A percentile compares a stretch with the other conserved stretches of the same genome.
phyloP scores from a whole-genome alignment of 2,888 invertebrate genomes.

The Lasius platythorax region DNA sequence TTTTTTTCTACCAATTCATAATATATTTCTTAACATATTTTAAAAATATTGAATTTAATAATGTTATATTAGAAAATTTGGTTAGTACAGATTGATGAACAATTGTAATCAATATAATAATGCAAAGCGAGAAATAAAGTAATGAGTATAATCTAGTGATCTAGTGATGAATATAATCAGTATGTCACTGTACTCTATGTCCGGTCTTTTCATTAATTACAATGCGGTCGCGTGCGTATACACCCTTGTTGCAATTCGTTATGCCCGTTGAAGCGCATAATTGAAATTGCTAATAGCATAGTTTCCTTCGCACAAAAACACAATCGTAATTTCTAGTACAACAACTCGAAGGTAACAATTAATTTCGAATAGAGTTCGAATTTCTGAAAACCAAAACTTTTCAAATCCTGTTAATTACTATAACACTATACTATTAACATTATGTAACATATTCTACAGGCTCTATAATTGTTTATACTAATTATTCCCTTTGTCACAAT shows the following conservation, averaged over 20 bases:
- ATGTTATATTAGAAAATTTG: not conserved
- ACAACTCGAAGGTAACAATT: not conserved
- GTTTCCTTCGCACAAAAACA: slow-evolving; percentile 45
- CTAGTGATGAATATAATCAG: slow-evolving; percentile 28
- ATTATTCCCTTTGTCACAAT: not conserved
- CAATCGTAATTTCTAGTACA: slow-evolving; percentile 35
- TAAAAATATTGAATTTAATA: not conserved
- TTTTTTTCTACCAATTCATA: not conserved
- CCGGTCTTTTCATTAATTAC: slow-evolving; percentile 53
- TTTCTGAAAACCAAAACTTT: not conserved
- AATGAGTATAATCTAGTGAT: not conserved
- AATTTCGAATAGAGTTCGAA: not conserved
- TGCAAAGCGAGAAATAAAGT: not conserved
- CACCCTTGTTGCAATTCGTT: slow-evolving; percentile 51
- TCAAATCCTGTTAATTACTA: not conserved
- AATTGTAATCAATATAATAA: slow-evolving; percentile 37
- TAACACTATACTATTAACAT: not conserved
- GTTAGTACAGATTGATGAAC: not conserved
- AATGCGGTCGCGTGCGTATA: slow-evolving; percentile 49
- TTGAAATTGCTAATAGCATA: slow-evolving; percentile 49
- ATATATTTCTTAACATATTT: not conserved
- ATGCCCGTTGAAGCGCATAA: slow-evolving; percentile 56
- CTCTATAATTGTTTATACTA: not conserved
- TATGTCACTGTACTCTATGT: slow-evolving; percentile 24
- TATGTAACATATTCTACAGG: not conserved